phyloP scores from a whole-genome alignment of 2,888 invertebrate genomes.

The Rotaria magnacalcarata region DNA sequence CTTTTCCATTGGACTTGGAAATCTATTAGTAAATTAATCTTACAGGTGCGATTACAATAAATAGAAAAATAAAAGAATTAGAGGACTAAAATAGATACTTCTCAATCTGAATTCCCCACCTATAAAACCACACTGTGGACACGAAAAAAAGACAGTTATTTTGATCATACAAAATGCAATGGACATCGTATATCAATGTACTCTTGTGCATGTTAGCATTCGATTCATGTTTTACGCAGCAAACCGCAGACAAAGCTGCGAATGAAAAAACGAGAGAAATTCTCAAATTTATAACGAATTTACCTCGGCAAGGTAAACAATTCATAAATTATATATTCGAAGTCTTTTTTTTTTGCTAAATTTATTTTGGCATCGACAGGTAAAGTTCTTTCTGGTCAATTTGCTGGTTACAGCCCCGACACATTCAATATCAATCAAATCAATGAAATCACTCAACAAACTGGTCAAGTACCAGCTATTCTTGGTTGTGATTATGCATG shows the following conservation, averaged over 20 bases:
- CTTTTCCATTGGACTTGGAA: background rate
- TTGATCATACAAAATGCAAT: background rate
- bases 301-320: background rate
- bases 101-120: background rate
- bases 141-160: background rate
- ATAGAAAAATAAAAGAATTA: background rate
- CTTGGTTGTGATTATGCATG: conserved; percentile 29
- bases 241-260: background rate
- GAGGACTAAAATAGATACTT: background rate
- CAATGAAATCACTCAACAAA: background rate
- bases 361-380: background rate
- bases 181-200: background rate
- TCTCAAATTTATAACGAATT: background rate
- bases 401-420: conserved; percentile 15
- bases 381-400: conserved; percentile 9
- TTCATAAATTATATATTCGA: too few relatives aligned
- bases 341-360: too few relatives aligned
- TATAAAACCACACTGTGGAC: background rate
- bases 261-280: conserved; percentile 28
- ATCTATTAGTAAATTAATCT: background rate
- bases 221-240: background rate
- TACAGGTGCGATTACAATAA: background rate
- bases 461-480: background rate
- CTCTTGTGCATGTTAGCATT: background rate
- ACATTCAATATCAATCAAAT: background rate